phyloP scores from a whole-genome alignment of 2,797 vertebrate species.

The Silurus aristotelis region DNA sequence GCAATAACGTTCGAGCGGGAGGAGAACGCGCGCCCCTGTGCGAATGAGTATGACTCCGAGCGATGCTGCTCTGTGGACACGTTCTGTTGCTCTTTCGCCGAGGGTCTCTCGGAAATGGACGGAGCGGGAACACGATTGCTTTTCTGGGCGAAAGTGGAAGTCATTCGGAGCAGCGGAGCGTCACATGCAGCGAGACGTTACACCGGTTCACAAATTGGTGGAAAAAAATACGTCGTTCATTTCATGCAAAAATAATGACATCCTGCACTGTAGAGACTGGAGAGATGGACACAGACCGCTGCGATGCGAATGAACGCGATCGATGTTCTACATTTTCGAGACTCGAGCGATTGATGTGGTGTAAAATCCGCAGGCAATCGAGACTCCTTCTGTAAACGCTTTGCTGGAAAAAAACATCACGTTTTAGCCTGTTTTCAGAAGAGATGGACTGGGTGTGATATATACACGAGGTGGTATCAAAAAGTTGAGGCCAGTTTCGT shows the following conservation, averaged over 20 bases:
- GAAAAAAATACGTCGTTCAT: too few relatives aligned
- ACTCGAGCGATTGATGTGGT: background rate
- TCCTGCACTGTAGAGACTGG: background rate
- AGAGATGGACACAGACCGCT: background rate
- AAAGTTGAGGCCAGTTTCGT: too few relatives aligned
- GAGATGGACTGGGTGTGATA: too few relatives aligned
- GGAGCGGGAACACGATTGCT: background rate
- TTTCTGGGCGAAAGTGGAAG: background rate
- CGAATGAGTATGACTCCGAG: slow-evolving; percentile 22
- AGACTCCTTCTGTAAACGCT: background rate
- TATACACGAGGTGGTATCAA: too few relatives aligned
- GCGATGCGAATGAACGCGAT: background rate
- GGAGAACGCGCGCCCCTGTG: background rate
- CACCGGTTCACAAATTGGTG: background rate
- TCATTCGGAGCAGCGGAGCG: background rate
- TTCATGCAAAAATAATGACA: background rate
- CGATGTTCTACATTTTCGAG: background rate
- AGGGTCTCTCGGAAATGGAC: background rate
- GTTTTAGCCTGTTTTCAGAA: too few relatives aligned
- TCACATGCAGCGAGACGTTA: background rate
- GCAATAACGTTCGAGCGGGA: background rate
- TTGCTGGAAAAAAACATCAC: too few relatives aligned
- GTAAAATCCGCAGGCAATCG: background rate
- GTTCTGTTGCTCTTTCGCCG: background rate
- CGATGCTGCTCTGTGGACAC: background rate